Percentiles rank a stretch among this genome's conserved stretches.
Conservation (phyloP, 2,888 invertebrate genomes). For the Nematopogon swammerdamellus region DNA sequence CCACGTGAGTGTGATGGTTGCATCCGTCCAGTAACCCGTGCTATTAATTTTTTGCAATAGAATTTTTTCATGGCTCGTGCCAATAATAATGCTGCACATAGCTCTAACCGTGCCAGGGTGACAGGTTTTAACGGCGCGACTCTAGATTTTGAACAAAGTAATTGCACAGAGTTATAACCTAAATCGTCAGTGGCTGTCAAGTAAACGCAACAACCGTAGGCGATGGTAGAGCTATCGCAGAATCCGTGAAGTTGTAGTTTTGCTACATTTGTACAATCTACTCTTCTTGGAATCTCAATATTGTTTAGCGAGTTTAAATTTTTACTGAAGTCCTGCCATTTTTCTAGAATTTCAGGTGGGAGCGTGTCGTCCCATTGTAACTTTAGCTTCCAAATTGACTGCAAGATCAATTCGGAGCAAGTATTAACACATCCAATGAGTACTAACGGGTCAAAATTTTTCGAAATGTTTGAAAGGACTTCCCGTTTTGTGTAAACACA, state of each 20-base stretch:
- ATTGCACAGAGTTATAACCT: background rate
- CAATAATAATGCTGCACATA: background rate
- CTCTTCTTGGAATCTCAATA: too few species aligned
- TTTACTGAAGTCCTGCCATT: too few species aligned
- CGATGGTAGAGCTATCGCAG: background rate
- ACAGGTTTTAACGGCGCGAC: background rate
- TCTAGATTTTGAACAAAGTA: background rate
- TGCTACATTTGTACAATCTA: background rate
- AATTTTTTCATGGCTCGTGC: background rate
- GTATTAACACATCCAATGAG: too few species aligned
- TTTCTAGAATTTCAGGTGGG: too few species aligned
- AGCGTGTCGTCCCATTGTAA: too few species aligned
- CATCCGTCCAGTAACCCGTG: background rate
- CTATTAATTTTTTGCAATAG: background rate
- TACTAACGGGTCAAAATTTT: too few species aligned
- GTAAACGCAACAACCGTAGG: background rate
- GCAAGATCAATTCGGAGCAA: too few species aligned
- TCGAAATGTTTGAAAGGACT: too few species aligned
- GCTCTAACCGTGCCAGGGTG: background rate
- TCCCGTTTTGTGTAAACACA: too few species aligned
- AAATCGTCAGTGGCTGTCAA: background rate
- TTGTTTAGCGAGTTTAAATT: too few species aligned
- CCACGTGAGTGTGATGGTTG: background rate
- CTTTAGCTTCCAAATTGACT: too few species aligned
- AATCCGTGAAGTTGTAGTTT: background rate